Percentiles rank a stretch among this genome's conserved stretches.
Conservation (phyloP, 2,113 vertebrate genomes). For the Erythrocercus mccallii region DNA sequence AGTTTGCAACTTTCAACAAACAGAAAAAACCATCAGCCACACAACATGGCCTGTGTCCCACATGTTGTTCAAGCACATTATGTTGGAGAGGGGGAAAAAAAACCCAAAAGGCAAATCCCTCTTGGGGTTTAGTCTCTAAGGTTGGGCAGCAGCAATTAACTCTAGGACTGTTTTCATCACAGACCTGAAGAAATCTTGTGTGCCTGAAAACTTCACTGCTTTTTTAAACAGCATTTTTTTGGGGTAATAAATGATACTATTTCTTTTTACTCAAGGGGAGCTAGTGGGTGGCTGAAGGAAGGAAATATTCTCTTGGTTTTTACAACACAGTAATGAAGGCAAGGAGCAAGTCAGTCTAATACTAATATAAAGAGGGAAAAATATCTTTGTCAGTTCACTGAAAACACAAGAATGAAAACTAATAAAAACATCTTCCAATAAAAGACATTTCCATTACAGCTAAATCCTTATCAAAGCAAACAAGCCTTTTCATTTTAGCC, state of each 20-base stretch:
- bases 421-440: slow-evolving; percentile 40
- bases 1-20: slow-evolving; percentile 65
- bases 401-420: slow-evolving; percentile 38
- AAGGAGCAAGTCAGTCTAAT: not conserved
- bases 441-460: slow-evolving; percentile 35
- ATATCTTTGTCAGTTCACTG: not conserved
- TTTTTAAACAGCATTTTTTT: not conserved
- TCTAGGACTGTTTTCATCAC: not conserved
- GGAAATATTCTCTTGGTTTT: not conserved
- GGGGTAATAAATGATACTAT: not conserved
- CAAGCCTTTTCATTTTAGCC: slow-evolving; percentile 18
- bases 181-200: not conserved
- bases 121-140: not conserved
- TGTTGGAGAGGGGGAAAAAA: not conserved
- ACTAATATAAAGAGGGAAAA: not conserved
- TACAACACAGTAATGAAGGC: not conserved
- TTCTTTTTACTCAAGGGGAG: not conserved
- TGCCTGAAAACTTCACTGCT: not conserved
- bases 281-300: not conserved
- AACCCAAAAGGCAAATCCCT: not conserved
- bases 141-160: not conserved
- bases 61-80: slow-evolving; percentile 23
- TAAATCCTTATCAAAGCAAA: slow-evolving; percentile 56
- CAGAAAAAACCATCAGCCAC: slow-evolving; percentile 44
- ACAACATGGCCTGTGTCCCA: slow-evolving; percentile 50